phyloP scores from a whole-genome alignment of 2,888 invertebrate species.

The Phymatocera aterrima region DNA sequence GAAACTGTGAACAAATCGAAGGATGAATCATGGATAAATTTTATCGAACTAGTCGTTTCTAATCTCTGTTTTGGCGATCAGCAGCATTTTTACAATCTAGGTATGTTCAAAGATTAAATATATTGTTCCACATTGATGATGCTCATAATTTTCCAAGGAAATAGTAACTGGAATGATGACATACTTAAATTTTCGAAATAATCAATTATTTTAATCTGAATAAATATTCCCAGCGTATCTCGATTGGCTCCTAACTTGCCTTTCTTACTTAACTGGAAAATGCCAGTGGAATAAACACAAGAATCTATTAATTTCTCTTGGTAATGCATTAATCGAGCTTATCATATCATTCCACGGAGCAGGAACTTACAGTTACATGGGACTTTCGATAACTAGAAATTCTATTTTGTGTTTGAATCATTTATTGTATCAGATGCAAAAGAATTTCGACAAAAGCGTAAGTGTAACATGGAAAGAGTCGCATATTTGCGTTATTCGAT shows the following conservation, averaged over 20 bases:
- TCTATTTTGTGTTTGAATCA: constrained; percentile 77
- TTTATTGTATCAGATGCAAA: constrained; percentile 75
- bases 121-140: constrained; percentile 5
- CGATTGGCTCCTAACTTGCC: constrained; percentile 75
- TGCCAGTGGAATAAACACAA: constrained; percentile 74
- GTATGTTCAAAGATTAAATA: constrained; percentile 63
- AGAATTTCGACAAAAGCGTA: constrained; percentile 72
- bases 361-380: constrained; percentile 77
- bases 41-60: constrained; percentile 75
- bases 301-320: constrained; percentile 70
- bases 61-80: constrained; percentile 76
- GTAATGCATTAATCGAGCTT: constrained; percentile 75
- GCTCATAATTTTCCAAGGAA: too few species aligned
- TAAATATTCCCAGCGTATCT: constrained; percentile 74
- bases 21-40: constrained; percentile 71
- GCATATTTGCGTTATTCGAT: background rate
- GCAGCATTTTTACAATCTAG: constrained; percentile 78
- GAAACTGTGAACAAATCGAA: constrained; percentile 54
- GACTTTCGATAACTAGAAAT: constrained; percentile 77
- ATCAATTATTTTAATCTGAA: constrained; percentile 23
- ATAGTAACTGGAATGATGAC: too few species aligned
- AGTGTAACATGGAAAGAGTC: constrained; percentile 49
- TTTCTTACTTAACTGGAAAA: constrained; percentile 75
- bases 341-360: constrained; percentile 77
- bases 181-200: too few species aligned